Evolutionary conservation across 2,888 invertebrate species (phyloP), one percentile per base, ranked within the genome.

Genomic region (Muscina levida): DNA sequence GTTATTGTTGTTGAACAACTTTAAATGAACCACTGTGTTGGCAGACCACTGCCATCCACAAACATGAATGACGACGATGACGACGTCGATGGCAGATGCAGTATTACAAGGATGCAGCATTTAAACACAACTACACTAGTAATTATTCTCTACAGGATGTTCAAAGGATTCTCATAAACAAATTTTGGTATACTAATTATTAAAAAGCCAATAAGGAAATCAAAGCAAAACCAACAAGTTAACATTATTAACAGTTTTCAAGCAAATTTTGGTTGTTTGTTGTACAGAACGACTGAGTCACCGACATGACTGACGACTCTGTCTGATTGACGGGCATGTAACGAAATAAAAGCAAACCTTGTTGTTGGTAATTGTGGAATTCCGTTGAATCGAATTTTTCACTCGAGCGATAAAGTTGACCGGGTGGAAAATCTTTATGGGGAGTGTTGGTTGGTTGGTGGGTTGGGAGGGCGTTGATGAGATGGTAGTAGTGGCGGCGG

Each of bases 381-480:
- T 93, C 93, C 91, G 92, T 92, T 72, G 91, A 93, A 91, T 91
- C 92, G 92, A 92, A 93, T 91, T 92, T 93, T 92, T 93, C 93
- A 91, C 93, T 90, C 82, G 91, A 92, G 92, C 93, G 92, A 92
- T 92, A 93, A 91, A 93, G 93, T 89, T 92, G 92, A 89, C 92
- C 93, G 84, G 91, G 88, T 86, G 88, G 90, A 82, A 87, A 89
- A 86, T 91, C 91, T 91, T 88, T 87, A 31, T 11, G 17, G 53
- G 31, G 31, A n/a, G n/a, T n/a, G n/a, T n/a, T n/a, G n/a, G n/a
- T n/a, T 56, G 56, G n/a, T 6, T 8, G 17, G 26, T 4, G 19
- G 15, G 31, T 17, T 15, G 39, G 4, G 59, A 19, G 11, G 22
- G 42, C 24, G 24, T 5, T 44, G 22, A 3, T 10, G 44, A 42